These are phyloP conservation scores for Synergus itoensis DNA, from an alignment of 2,888 invertebrate species.

Conservation along the genomic window DNA sequence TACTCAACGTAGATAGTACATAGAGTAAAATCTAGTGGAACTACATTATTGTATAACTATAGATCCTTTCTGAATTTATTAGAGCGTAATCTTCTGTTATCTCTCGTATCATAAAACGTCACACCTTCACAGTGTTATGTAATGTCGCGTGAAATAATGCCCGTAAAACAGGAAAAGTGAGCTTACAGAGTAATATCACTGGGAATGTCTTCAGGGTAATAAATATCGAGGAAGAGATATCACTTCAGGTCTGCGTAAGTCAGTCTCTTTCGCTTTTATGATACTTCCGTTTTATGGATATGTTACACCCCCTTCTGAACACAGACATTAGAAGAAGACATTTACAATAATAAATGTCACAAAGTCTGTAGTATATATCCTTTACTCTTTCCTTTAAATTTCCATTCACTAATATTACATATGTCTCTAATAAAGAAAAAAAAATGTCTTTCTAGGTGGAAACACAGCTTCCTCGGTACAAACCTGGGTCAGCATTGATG, in stretches of 20 bases:
- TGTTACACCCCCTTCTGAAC: constrained; percentile 40
- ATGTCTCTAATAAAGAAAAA: background rate
- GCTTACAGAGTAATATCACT: constrained; percentile 1
- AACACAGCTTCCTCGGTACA: constrained; percentile 64
- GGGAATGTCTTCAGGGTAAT: background rate
- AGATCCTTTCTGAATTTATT: background rate
- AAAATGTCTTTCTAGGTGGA: constrained; percentile 44
- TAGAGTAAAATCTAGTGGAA: background rate
- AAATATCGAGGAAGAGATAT: constrained; percentile 3
- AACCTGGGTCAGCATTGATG: constrained; percentile 71
- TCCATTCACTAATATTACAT: background rate
- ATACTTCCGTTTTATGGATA: constrained; percentile 2
- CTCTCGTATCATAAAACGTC: background rate
- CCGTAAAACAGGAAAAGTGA: background rate
- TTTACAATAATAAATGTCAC: background rate
- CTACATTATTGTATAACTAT: background rate
- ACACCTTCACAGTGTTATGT: background rate
- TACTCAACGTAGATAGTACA: background rate
- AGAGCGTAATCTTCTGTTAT: background rate
- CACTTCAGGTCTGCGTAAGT: background rate
- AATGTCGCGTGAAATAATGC: background rate
- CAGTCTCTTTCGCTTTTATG: background rate
- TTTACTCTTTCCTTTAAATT: background rate
- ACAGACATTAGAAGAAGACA: background rate
- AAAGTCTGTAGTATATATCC: background rate